Percentiles rank a stretch among this genome's conserved stretches.
Conservation (phyloP, 35 echinoderm and acorn worm species). For the Eucidaris tribuloides region DNA sequence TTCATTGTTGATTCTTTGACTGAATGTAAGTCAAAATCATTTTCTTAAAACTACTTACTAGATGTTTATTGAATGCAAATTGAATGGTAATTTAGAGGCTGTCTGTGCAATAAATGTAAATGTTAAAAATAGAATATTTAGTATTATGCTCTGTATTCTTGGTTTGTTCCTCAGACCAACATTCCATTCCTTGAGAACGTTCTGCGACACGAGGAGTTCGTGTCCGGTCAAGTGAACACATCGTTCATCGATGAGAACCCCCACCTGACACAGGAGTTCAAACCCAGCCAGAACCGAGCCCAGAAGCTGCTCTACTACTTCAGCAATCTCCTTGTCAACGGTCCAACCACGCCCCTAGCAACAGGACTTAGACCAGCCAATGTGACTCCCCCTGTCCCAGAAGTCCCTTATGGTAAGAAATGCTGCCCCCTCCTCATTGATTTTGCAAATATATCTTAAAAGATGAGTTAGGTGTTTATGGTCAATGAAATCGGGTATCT, state of each 20-base stretch:
- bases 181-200: slow-evolving; percentile 98
- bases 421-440: no score
- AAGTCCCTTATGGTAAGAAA: slow-evolving; percentile 48
- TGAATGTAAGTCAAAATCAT: no score
- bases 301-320: slow-evolving; percentile 96
- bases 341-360: slow-evolving; percentile 81
- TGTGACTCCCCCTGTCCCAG: slow-evolving; percentile 70
- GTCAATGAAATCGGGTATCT: no score
- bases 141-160: no score
- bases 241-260: slow-evolving; percentile 98
- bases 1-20: no score
- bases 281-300: slow-evolving; percentile 87
- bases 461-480: no score
- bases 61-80: no score
- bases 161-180: slow-evolving; percentile 75
- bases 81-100: no score
- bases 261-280: slow-evolving; percentile 54
- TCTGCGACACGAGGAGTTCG: slow-evolving; percentile 81
- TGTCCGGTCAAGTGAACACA: slow-evolving; percentile 79
- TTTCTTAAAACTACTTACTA: no score
- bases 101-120: no score
- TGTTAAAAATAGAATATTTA: no score
- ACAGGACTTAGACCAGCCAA: slow-evolving; percentile 80
- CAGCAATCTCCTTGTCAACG: slow-evolving; percentile 88
- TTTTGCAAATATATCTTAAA: no score